These are phyloP conservation scores for Scelioninae gen. 2 DNA, from an alignment of 2,888 invertebrate genomes.

Conservation along the genomic window DNA sequence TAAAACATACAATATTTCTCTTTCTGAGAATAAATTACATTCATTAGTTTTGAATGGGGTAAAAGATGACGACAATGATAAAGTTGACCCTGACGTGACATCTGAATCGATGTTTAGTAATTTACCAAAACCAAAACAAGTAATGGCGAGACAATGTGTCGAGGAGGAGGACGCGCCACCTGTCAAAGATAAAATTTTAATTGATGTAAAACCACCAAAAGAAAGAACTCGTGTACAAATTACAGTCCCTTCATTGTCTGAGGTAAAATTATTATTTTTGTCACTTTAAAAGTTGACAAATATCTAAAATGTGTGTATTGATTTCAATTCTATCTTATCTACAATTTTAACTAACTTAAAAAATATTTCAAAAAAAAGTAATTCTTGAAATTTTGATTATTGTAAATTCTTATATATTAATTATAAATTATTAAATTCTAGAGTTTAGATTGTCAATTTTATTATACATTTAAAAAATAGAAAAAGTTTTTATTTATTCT, in stretches of 20 bases:
- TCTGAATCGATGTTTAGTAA: conserved; percentile 63
- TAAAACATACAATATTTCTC: neutral
- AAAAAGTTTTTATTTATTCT: neutral
- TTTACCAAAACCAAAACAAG: conserved; percentile 77
- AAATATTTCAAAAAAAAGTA: too few relatives aligned
- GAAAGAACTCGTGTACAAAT: conserved; percentile 79
- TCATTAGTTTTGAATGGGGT: neutral
- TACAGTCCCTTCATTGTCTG: conserved; percentile 81
- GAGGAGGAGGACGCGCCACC: conserved; percentile 78
- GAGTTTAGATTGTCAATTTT: too few relatives aligned
- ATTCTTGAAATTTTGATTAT: too few relatives aligned
- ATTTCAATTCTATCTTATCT: too few relatives aligned
- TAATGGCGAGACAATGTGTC: conserved; percentile 58
- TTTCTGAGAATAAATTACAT: neutral
- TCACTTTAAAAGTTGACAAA: too few relatives aligned
- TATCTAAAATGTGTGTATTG: too few relatives aligned
- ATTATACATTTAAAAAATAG: neutral
- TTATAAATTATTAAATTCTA: too few relatives aligned
- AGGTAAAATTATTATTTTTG: conserved; percentile 76
- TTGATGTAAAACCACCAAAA: conserved; percentile 62
- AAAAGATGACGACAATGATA: conserved; percentile 16
- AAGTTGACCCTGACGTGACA: neutral
- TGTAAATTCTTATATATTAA: too few relatives aligned
- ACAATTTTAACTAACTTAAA: too few relatives aligned
- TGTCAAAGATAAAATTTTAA: conserved; percentile 66